Evolutionary conservation across 1,140 invertebrate species (phyloP).

Genomic region (Rhizoglyphus robini): DNA sequence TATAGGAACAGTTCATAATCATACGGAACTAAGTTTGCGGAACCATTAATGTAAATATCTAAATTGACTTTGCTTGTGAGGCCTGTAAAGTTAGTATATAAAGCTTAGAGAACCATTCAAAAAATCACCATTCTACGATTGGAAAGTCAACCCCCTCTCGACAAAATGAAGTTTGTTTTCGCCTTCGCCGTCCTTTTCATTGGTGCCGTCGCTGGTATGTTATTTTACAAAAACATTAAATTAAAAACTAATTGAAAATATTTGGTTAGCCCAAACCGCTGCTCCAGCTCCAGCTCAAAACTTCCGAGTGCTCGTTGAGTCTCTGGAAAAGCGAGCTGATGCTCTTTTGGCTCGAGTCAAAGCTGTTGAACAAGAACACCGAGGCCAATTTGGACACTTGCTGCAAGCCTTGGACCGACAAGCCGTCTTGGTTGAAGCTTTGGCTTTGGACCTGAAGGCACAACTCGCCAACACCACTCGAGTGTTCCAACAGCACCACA

Average conservation of each 20-base stretch:
- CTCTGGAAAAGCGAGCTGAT: neutral
- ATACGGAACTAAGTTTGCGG: too few species aligned
- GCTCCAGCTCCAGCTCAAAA: neutral
- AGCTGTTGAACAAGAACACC: neutral
- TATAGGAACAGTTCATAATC: too few species aligned
- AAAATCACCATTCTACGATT: too few species aligned
- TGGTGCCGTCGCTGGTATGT: too few species aligned
- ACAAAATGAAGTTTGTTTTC: too few species aligned
- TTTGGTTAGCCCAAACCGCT: neutral
- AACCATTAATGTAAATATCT: too few species aligned
- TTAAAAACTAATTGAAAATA: neutral
- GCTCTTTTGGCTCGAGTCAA: neutral
- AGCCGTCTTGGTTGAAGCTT: neutral
- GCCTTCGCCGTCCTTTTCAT: too few species aligned
- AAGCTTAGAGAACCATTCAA: too few species aligned
- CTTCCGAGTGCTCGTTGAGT: neutral
- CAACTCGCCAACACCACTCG: neutral
- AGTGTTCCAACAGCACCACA: neutral
- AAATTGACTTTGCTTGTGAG: too few species aligned
- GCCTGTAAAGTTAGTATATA: too few species aligned
- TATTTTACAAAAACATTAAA: too few species aligned
- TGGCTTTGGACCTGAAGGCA: neutral
- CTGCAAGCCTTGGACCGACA: neutral
- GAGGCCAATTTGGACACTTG: neutral
- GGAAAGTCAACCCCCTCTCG: too few species aligned